These are phyloP conservation scores for Sebastes vulpes DNA, from an alignment of 2,797 vertebrate species.

Conservation along the genomic window DNA sequence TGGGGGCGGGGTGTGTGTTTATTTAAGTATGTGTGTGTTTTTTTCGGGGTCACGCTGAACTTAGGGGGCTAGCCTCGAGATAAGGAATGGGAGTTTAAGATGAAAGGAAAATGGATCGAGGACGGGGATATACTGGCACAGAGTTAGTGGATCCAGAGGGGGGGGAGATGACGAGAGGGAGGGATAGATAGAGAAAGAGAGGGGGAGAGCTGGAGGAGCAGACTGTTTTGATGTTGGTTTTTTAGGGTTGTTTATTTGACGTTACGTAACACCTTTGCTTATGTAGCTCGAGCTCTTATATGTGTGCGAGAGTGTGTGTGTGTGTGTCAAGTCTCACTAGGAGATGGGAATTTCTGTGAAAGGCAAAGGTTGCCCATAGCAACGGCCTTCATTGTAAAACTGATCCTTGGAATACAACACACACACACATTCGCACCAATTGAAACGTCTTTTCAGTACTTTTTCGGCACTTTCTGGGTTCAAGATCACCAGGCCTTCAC, in stretches of 20 bases:
- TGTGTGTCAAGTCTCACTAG: slow-evolving; percentile 56
- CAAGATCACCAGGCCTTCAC: slow-evolving; percentile 26
- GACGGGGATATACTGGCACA: slow-evolving; percentile 50
- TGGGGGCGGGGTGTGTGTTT: slow-evolving; percentile 61
- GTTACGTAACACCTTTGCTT: slow-evolving; percentile 75
- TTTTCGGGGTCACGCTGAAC: slow-evolving; percentile 57
- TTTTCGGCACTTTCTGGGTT: slow-evolving; percentile 47
- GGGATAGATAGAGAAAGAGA: neutral
- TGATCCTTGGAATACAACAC: slow-evolving; percentile 67
- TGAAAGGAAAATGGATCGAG: slow-evolving; percentile 73
- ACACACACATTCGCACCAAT: slow-evolving; percentile 24
- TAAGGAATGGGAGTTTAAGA: slow-evolving; percentile 66
- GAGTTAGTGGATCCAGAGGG: slow-evolving; percentile 39
- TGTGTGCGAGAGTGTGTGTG: slow-evolving; percentile 5
- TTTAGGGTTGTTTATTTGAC: slow-evolving; percentile 71
- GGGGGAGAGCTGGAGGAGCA: slow-evolving; percentile 14
- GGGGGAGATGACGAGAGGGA: slow-evolving; percentile 1
- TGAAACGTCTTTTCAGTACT: slow-evolving; percentile 63
- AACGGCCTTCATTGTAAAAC: slow-evolving; percentile 84
- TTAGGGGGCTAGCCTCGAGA: slow-evolving; percentile 57
- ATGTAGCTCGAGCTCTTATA: slow-evolving; percentile 45
- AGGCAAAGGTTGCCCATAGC: slow-evolving; percentile 85
- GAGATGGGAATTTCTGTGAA: slow-evolving; percentile 83
- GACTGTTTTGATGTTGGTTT: slow-evolving; percentile 66
- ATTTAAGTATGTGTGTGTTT: slow-evolving; percentile 61